Conservation (phyloP, 2,888 invertebrate species). For the Cactoblastis cactorum region DNA sequence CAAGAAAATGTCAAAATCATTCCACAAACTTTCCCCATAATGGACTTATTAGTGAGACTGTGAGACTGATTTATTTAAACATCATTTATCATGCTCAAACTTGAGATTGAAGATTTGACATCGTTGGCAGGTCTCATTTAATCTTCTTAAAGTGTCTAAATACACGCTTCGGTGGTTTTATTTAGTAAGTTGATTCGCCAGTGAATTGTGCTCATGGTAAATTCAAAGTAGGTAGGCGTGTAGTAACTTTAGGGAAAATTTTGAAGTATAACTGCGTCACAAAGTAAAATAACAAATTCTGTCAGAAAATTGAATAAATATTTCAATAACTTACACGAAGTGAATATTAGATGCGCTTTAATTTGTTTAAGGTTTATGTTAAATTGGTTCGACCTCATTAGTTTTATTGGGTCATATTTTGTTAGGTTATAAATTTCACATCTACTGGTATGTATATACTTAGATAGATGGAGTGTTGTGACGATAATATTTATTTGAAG, state of each 20-base stretch:
- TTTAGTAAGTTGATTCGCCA: slow-evolving; percentile 30
- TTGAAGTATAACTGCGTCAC: not conserved
- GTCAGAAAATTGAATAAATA: slow-evolving; percentile 1
- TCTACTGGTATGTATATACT: too few species aligned
- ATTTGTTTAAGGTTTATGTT: not conserved
- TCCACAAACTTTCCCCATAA: slow-evolving; percentile 36
- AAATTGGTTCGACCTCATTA: not conserved
- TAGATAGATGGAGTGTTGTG: too few species aligned
- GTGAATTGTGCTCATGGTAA: slow-evolving; percentile 19
- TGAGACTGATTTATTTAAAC: slow-evolving; percentile 46
- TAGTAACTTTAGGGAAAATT: slow-evolving; percentile 20
- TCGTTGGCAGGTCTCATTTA: slow-evolving; percentile 54
- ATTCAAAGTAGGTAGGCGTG: slow-evolving; percentile 16
- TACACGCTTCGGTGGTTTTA: slow-evolving; percentile 43
- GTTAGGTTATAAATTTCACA: too few species aligned
- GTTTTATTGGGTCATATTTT: too few species aligned
- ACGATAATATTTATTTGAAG: too few species aligned
- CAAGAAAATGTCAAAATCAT: not conserved
- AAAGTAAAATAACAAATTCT: slow-evolving; percentile 6
- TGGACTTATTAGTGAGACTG: slow-evolving; percentile 43
- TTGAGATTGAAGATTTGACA: slow-evolving; percentile 58
- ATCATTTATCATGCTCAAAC: slow-evolving; percentile 52
- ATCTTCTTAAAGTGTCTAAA: slow-evolving; percentile 50
- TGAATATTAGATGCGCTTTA: not conserved
- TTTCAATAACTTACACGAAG: not conserved